Evolutionary conservation across 1,140 invertebrate species (phyloP), one percentile per base, ranked within the genome.

Genomic region (Tribolium castaneum): DNA sequence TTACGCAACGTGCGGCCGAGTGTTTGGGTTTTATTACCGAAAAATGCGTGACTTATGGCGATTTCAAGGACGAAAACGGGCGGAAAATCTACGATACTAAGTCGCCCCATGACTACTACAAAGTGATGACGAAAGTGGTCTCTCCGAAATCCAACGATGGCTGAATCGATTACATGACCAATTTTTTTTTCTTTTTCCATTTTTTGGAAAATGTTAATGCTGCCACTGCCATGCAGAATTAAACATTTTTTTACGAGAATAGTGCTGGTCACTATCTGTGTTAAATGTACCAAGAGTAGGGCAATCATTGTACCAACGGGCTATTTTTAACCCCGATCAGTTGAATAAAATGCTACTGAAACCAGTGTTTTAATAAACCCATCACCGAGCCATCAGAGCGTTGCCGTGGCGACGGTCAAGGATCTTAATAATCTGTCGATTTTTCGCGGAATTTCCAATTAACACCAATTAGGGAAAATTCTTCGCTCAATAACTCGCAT

Each of bases 1-100:
- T 90, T 82, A 95, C 94, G 0, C 93, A 95, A 83, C 93, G 91
- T 81, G 92, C 94, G 14, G 90, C 91, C 56, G 88, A 89, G 82
- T 92, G 90, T 14, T 86, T 92, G 10, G 94, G 93, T 0, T 91
- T 94, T 77, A 86, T 90, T 56, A 89, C 90, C 0, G 86, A 92
- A 16, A 87, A 90, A 10, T 90, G 92, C 76, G 89, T 94, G 5
- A 87, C 87, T 4, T 95, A 95, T 81, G 88, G 86, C 3, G 92
- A 94, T 75, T 91, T 92, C 82, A 87, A 90, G 22, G 89, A 91
- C 62, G 88, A 88, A 72, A 82, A 86, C 1, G 90, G 90, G 0
- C 88, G 91, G 81, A 90, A 89, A 1, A 85, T 90, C 5, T 87
- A 91, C 79, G 83, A 87, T 9, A 88, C 89, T 4, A 86, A 88